Base-by-base conservation (phyloP, 2,888 invertebrate species). In the Ctenicera cuprea region DNA sequence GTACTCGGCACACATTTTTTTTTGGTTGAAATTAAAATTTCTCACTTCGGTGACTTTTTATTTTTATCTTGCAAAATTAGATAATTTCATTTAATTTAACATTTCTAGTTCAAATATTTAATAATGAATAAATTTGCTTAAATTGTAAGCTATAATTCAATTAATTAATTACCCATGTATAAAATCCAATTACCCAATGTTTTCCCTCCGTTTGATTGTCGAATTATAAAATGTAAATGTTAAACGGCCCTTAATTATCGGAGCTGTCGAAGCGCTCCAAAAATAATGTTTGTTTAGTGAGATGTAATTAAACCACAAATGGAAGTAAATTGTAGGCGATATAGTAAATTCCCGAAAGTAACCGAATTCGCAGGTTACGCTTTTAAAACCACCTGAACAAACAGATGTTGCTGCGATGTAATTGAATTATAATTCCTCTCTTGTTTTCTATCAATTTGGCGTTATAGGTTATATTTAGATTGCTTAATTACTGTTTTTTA, bases 271-370 rank as follows among this genome's bases (percentile, higher is more conserved):
- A 45, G 45, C 45, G 18, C 9, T 18, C 16, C 8, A 45, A 45
- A 45, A 45, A 45, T 18, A 45, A 45, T 45, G 16, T 45, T 45
- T 45, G 5, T 16, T 18, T 45, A 45, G 45, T 45, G 45, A 16
- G 18, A 45, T 45, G 45, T 45, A 45, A 45, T 45, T 45, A 45
- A 45, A 45, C 45, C 45, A 18, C 18, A 45, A 43, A 43, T 43
- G n/a, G n/a, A 7, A 16, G 41, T 43, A 43, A 45, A 45, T 45
- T 45, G 45, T 45, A 45, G 45, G 45, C 45, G 45, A 45, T 45
- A 45, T 45, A 45, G 45, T 45, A 16, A 45, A 45, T 45, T 45
- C 45, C 45, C 45, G 8, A 45, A 45, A 45, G 45, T 18, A 18
- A 18, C 16, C 7, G 45, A 45, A 45, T 45, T 45, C 18, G 18